Evolutionary conservation across 2,113 vertebrate genomes (phyloP).

Genomic region (Trematomus loennbergii): DNA sequence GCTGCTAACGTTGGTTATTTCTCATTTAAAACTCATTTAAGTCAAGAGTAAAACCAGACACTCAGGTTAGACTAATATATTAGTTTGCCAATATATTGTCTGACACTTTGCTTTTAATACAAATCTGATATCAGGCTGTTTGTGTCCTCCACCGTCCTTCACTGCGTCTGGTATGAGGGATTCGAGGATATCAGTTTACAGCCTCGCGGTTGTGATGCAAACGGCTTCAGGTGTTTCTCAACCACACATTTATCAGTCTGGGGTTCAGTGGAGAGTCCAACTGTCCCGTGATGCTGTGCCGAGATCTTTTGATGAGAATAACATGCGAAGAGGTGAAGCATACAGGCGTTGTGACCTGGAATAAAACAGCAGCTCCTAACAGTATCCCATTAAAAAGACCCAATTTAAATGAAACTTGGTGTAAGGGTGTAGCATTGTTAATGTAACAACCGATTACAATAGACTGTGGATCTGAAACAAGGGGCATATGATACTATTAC

Average conservation of each 20-base stretch:
- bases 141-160: not conserved
- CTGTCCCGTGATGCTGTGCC: not conserved
- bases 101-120: not conserved
- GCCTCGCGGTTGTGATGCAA: not conserved
- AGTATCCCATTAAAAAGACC: too few species aligned
- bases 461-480: too few species aligned
- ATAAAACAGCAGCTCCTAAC: not conserved
- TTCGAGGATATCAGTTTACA: not conserved
- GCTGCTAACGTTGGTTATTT: conserved; percentile 40
- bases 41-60: conserved; percentile 34
- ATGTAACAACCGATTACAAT: too few species aligned
- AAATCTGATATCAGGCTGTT: not conserved
- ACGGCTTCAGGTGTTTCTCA: not conserved
- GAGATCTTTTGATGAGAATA: not conserved
- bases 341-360: not conserved
- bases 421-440: too few species aligned
- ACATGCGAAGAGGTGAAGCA: not conserved
- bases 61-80: not conserved
- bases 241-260: not conserved
- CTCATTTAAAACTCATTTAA: conserved; percentile 33
- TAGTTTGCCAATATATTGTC: conserved; percentile 1
- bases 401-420: too few species aligned
- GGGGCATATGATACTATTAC: too few species aligned
- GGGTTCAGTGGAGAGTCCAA: not conserved
- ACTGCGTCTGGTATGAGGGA: not conserved